phyloP scores from a whole-genome alignment of 2,113 vertebrate species.

The Sturnira hondurensis region DNA sequence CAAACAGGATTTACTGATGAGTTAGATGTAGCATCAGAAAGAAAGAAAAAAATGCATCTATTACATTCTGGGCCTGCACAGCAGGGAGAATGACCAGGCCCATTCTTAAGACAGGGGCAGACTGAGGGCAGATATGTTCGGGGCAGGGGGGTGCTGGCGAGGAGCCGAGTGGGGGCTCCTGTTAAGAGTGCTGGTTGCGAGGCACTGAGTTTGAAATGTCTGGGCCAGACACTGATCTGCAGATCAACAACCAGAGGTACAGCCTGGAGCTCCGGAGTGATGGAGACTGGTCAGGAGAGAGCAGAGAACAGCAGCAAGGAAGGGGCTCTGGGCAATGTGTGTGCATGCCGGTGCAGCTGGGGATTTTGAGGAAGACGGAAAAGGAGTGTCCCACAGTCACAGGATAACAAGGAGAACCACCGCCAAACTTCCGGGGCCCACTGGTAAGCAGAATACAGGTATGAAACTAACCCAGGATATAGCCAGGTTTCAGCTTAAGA shows the following conservation, averaged over 20 bases:
- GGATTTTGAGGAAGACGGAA: background rate
- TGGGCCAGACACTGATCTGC: background rate
- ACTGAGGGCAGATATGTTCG: background rate
- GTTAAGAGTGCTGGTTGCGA: background rate
- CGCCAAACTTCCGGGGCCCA: background rate
- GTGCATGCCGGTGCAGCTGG: rapidly evolving
- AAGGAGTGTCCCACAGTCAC: background rate
- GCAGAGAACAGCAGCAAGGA: rapidly evolving
- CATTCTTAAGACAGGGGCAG: background rate
- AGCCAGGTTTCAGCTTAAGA: background rate
- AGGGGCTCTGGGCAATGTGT: rapidly evolving
- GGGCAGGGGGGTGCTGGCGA: no score
- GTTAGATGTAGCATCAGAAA: background rate
- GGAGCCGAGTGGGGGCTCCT: rapidly evolving
- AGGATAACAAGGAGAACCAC: background rate
- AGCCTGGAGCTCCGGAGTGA: background rate
- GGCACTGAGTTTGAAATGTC: background rate
- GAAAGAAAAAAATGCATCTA: background rate
- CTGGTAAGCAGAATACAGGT: no score
- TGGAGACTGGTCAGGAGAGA: background rate
- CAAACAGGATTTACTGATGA: background rate
- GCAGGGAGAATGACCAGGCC: no score
- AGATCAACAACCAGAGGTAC: background rate
- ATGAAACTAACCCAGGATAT: background rate
- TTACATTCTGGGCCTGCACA: background rate